Evolutionary conservation across 1,140 invertebrate species (phyloP).

Genomic region (Heliconius eleuchia): DNA sequence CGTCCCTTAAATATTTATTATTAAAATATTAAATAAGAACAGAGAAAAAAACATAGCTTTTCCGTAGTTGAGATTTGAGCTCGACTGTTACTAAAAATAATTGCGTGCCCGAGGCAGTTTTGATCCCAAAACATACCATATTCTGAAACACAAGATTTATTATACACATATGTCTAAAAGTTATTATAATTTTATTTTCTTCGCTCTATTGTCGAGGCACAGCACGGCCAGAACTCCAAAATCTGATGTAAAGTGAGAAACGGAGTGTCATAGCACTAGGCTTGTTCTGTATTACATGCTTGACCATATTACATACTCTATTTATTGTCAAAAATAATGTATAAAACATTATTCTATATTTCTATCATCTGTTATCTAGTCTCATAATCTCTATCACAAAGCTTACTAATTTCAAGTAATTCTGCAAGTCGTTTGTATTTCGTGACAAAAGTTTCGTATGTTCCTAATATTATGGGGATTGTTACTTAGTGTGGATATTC

Average conservation of each 20-base stretch:
- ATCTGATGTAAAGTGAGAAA: no score
- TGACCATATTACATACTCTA: background rate
- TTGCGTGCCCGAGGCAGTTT: background rate
- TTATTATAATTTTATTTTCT: no score
- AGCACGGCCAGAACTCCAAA: no score
- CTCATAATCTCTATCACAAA: no score
- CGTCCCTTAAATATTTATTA: no score
- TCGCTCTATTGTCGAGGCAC: no score
- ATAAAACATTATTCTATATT: no score
- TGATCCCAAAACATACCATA: background rate
- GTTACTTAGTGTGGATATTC: background rate
- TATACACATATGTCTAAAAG: no score
- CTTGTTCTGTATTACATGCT: no score
- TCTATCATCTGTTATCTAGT: background rate
- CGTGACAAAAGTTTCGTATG: constrained; percentile 19
- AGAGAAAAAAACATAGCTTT: background rate
- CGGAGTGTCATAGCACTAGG: no score
- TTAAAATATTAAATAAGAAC: no score
- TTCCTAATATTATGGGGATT: constrained; percentile 15
- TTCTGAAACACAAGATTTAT: background rate
- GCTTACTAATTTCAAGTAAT: constrained; percentile 13
- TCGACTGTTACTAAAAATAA: background rate
- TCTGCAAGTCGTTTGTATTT: constrained; percentile 13
- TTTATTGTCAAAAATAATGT: background rate
- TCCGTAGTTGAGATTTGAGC: background rate